Conservation (phyloP, 2,888 invertebrate species). For the Rhyacophila evoluta region DNA sequence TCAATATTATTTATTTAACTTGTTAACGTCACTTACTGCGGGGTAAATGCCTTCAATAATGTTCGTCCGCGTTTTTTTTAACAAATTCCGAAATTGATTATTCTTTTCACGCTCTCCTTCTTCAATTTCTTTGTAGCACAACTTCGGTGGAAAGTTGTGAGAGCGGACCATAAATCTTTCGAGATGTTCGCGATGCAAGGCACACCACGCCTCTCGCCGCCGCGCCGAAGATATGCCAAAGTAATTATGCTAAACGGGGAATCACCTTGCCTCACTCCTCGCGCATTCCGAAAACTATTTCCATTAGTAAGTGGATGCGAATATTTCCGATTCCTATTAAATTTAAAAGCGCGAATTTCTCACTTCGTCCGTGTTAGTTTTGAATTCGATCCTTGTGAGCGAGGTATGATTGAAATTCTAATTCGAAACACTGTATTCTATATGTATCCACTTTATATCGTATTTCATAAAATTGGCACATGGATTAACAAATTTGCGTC, state of each 20-base stretch:
- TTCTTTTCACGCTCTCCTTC: neutral
- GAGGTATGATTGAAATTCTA: neutral
- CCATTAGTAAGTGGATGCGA: conserved; percentile 33
- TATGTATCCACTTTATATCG: too few species aligned
- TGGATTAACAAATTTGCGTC: too few species aligned
- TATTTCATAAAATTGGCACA: too few species aligned
- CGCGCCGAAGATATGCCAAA: conserved; percentile 28
- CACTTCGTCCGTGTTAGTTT: neutral
- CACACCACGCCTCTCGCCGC: neutral
- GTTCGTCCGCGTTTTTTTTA: neutral
- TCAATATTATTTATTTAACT: too few species aligned
- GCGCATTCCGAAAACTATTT: conserved; percentile 26
- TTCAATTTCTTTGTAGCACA: neutral
- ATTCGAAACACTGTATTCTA: neutral
- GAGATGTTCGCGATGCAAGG: conserved; percentile 28
- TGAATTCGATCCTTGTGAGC: neutral
- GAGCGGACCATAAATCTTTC: conserved; percentile 31
- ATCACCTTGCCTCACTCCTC: conserved; percentile 38
- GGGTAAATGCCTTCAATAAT: neutral
- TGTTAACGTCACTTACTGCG: too few species aligned
- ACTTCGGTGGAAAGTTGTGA: neutral
- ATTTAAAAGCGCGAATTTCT: neutral
- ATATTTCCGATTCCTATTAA: conserved; percentile 29
- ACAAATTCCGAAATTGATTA: conserved; percentile 5
- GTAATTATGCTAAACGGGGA: conserved; percentile 49